Conservation (phyloP, 2,888 invertebrate genomes). For the Magallana nippona region DNA sequence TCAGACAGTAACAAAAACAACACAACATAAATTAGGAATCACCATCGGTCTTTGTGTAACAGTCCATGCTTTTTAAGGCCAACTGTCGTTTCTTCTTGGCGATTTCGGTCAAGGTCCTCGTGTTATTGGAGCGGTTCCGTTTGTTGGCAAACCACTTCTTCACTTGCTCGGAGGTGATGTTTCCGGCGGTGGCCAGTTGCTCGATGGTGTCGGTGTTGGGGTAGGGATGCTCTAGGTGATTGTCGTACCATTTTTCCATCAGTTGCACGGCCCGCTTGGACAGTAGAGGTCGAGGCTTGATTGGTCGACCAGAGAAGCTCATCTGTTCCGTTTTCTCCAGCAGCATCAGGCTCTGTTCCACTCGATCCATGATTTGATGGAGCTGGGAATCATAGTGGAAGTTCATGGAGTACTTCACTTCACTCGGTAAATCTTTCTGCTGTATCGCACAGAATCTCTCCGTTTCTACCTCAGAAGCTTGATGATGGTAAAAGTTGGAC, state of each 20-base stretch:
- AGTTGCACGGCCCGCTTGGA: conserved; percentile 57
- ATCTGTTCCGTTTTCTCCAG: conserved; percentile 57
- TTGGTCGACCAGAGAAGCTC: conserved; percentile 2
- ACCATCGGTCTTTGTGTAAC: background rate
- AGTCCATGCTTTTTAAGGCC: conserved; percentile 7
- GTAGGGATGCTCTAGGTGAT: conserved; percentile 71
- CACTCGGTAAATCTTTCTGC: conserved; percentile 52
- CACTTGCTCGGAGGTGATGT: conserved; percentile 68
- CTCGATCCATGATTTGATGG: conserved; percentile 63
- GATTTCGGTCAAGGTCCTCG: conserved; percentile 66
- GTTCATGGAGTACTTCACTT: conserved; percentile 61
- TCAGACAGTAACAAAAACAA: background rate
- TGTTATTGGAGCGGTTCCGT: conserved; percentile 70
- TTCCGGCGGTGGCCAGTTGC: conserved; percentile 61
- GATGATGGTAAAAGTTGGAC: conserved; percentile 62
- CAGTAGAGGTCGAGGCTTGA: conserved; percentile 58
- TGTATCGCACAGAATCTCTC: conserved; percentile 65
- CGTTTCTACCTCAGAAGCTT: conserved; percentile 63
- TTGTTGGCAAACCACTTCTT: conserved; percentile 77
- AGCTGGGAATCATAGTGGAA: conserved; percentile 62
- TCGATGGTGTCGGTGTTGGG: conserved; percentile 61
- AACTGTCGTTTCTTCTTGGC: conserved; percentile 65
- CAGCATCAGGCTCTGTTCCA: conserved; percentile 59
- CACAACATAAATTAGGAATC: background rate
- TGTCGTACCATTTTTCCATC: conserved; percentile 70